phyloP scores from a whole-genome alignment of 2,113 vertebrate species.

The Petrocephalus zakoni region DNA sequence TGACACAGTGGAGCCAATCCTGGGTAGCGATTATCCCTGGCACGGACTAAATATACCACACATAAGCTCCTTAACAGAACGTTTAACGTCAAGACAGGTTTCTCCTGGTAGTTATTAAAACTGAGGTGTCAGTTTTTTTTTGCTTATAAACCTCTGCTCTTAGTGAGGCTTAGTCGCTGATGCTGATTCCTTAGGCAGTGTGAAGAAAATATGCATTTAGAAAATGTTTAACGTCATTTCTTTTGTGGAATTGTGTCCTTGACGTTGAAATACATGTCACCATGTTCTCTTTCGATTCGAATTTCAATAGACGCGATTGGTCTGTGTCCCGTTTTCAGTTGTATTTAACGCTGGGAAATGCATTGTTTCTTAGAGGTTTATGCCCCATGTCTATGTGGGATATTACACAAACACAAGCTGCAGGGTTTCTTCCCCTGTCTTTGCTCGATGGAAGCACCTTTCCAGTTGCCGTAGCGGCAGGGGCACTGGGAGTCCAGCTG shows the following conservation, averaged over 20 bases:
- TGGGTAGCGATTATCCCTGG: constrained; percentile 39
- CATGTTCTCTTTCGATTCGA: constrained; percentile 37
- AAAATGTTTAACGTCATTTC: constrained; percentile 51
- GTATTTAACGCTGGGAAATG: not conserved
- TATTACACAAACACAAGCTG: not conserved
- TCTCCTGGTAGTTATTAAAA: constrained; percentile 38
- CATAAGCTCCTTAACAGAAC: constrained; percentile 48
- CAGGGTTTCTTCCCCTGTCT: constrained; percentile 13
- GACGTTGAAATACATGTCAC: constrained; percentile 42
- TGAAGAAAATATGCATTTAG: constrained; percentile 42
- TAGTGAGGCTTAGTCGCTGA: constrained; percentile 47
- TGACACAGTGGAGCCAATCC: constrained; percentile 36
- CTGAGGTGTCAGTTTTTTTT: constrained; percentile 47
- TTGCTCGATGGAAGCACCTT: constrained; percentile 32
- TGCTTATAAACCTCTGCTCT: constrained; percentile 29
- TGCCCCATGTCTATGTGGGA: not conserved
- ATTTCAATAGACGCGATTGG: constrained; percentile 14
- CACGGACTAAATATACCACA: constrained; percentile 44
- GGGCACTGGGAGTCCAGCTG: constrained; percentile 23
- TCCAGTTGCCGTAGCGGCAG: constrained; percentile 22
- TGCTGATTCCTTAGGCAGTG: constrained; percentile 38
- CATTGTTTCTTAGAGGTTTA: not conserved
- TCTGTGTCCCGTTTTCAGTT: not conserved
- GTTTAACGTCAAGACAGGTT: constrained; percentile 34
- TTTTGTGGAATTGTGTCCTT: constrained; percentile 48